Evolutionary conservation across 2,113 vertebrate species (phyloP).

Genomic region (Taxidea taxus): DNA sequence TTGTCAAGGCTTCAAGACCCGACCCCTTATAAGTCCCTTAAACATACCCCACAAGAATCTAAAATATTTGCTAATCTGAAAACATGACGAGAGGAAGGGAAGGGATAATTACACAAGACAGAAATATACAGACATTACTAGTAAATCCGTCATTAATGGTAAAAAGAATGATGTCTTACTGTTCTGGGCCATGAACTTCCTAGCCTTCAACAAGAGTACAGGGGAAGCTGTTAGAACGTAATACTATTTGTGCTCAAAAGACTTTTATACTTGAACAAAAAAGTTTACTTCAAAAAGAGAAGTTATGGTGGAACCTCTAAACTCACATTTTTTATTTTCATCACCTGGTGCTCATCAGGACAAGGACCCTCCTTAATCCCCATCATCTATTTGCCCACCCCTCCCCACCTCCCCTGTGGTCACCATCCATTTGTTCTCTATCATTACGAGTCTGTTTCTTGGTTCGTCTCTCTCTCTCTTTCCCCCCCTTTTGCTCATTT

Average conservation of each 20-base stretch:
- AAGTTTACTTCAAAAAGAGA: background rate
- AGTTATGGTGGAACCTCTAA: background rate
- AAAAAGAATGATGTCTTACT: background rate
- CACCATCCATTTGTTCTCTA: background rate
- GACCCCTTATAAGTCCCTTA: background rate
- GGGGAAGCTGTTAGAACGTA: background rate
- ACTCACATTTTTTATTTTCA: background rate
- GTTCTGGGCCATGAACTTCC: background rate
- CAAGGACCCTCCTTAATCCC: background rate
- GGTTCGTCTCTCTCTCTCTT: background rate
- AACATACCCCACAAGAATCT: background rate
- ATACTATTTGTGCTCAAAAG: background rate
- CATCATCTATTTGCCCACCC: background rate
- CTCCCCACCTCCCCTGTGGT: background rate
- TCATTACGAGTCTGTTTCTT: background rate
- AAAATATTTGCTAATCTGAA: background rate
- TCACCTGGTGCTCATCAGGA: background rate
- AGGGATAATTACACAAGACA: background rate
- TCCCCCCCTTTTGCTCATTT: background rate
- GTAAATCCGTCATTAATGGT: background rate
- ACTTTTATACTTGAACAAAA: background rate
- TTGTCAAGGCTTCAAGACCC: background rate
- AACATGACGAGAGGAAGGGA: background rate
- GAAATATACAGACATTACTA: background rate
- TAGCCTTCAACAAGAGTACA: background rate